phyloP scores from a whole-genome alignment of 2,113 vertebrate species.

The Montifringilla adamsi region DNA sequence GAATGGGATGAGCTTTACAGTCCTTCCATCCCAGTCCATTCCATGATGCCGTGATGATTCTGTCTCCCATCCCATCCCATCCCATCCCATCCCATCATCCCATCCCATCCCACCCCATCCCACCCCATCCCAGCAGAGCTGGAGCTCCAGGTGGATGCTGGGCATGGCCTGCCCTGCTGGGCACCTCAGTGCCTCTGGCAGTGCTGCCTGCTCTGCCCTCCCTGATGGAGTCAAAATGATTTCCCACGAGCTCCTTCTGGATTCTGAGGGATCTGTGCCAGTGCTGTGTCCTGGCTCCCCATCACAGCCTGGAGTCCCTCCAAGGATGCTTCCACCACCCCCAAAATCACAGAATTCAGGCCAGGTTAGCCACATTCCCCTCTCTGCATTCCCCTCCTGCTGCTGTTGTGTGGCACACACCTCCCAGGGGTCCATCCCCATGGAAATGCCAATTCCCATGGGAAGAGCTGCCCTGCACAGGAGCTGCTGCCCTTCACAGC shows the following conservation, averaged over 20 bases:
- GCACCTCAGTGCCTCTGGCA: background rate
- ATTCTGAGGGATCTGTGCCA: background rate
- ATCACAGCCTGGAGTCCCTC: background rate
- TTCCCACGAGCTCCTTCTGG: background rate
- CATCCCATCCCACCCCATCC: too few relatives aligned
- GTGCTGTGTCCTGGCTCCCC: background rate
- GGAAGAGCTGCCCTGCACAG: background rate
- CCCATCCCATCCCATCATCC: background rate
- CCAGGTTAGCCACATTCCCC: background rate
- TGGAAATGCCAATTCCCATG: fast-evolving
- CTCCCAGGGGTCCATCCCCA: background rate
- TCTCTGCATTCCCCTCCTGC: background rate
- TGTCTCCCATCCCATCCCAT: background rate
- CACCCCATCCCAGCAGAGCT: too few relatives aligned
- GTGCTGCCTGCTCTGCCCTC: background rate
- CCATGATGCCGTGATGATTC: background rate
- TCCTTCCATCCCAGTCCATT: background rate
- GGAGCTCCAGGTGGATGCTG: background rate
- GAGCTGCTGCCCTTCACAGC: background rate
- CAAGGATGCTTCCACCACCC: background rate
- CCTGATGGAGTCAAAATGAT: background rate
- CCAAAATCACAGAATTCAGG: background rate
- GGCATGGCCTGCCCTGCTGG: fast-evolving
- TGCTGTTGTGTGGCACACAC: background rate
- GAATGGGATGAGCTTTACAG: background rate